phyloP scores from a whole-genome alignment of 2,888 invertebrate genomes.

The Peribatodes rhomboidaria region DNA sequence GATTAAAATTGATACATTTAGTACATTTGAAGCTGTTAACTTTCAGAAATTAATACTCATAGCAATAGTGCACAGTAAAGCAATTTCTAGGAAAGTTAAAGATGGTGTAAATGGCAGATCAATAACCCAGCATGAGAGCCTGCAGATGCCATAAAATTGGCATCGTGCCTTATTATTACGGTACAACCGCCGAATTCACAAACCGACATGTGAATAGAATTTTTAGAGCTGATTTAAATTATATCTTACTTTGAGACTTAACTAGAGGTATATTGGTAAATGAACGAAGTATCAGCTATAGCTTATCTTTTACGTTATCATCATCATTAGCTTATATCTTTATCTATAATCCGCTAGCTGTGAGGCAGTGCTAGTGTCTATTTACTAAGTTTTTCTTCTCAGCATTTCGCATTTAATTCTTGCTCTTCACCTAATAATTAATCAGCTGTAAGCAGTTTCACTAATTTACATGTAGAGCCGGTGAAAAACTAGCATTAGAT shows the following conservation, averaged over 20 bases:
- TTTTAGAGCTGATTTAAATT: not conserved
- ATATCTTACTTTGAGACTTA: not conserved
- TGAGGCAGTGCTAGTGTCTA: too few relatives aligned
- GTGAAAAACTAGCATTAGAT: not conserved
- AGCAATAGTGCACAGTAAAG: constrained; percentile 7
- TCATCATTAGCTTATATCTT: too few relatives aligned
- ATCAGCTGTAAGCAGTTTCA: not conserved
- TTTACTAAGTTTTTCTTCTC: too few relatives aligned
- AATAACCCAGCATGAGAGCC: not conserved
- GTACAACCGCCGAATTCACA: constrained; percentile 2
- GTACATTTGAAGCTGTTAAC: not conserved
- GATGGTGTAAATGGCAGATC: not conserved
- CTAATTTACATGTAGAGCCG: not conserved
- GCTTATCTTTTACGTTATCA: too few relatives aligned
- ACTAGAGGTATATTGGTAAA: too few relatives aligned
- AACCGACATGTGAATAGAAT: not conserved
- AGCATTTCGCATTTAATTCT: too few relatives aligned
- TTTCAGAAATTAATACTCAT: constrained; percentile 3
- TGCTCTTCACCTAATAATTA: not conserved
- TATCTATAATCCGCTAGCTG: too few relatives aligned
- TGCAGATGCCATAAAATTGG: not conserved
- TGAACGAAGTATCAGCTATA: too few relatives aligned
- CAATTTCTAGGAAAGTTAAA: constrained; percentile 15
- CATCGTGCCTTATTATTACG: not conserved
- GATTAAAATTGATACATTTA: not conserved